Base-by-base conservation (phyloP, 2,797 vertebrate genomes). In the Cygnus olor region DNA sequence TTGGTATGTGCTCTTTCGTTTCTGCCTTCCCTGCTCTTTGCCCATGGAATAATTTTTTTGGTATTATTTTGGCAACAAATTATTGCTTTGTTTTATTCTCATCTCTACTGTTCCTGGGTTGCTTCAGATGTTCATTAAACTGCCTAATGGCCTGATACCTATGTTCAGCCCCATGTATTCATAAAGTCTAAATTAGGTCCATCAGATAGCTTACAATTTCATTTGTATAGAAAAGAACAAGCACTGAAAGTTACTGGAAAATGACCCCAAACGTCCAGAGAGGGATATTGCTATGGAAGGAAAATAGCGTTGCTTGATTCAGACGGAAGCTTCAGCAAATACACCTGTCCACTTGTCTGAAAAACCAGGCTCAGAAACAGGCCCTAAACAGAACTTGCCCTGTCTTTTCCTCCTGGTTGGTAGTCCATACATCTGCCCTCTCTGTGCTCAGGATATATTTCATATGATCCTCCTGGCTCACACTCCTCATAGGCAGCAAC, bases 1-100 rank as follows among this genome's bases (percentile, higher is more conserved):
- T 10, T 57, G 8, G 4, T 63, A 27, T 54, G 56, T 30, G 22
- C 6, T 53, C 18, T 53, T 57, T 74, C 69, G 32, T 65, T 80
- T 85, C 65, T 78, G n/a, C 40, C 42, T 78, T 91, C 65, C 5
- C 72, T 85, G 40, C 12, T 81, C 11, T 81, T 83, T 45, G 81
- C 56, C 28, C 4, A 9, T 18, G 10, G 61, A 89, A 83, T 3
- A 73, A 65, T 28, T 83, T 57, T 1, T 2, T 87, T 83, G 87
- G 15, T 68, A 58, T 71, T 85, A 61, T 82, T 93, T 84, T 85
- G 25, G 20, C 73, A 90, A 65, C 32, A 71, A 30, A 10, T 89
- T 89, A 74, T 51, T 86, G 72, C 82, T 82, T 53, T 32, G 6
- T 83, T 95, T 94, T 84, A 56, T 89, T 87, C 79, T 94, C 44